Conservation (phyloP, 1,140 invertebrate species). For the Panulirus ornatus region DNA sequence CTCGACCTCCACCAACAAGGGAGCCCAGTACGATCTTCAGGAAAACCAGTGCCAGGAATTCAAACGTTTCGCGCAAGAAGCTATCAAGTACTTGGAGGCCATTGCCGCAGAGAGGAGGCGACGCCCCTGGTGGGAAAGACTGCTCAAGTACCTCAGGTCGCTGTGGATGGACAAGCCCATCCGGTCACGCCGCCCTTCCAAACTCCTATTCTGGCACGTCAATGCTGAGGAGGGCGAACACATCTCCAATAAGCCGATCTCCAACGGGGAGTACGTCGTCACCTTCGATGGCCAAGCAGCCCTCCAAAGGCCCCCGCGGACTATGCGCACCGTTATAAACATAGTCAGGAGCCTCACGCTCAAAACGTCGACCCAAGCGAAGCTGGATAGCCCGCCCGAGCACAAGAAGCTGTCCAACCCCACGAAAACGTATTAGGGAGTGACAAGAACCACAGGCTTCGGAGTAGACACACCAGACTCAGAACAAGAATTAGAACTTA, state of each 20-base stretch:
- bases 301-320: slow-evolving; percentile 15
- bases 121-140: slow-evolving; percentile 49
- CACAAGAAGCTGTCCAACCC: neutral
- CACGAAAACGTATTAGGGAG: no score
- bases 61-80: slow-evolving; percentile 26
- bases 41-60: neutral
- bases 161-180: slow-evolving; percentile 37
- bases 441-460: no score
- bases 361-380: neutral
- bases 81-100: slow-evolving; percentile 24
- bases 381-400: slow-evolving; percentile 41
- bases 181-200: slow-evolving; percentile 27
- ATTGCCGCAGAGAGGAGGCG: slow-evolving; percentile 35
- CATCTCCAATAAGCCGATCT: slow-evolving; percentile 29
- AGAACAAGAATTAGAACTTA: no score
- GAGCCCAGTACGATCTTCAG: neutral
- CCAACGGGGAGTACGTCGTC: slow-evolving; percentile 60
- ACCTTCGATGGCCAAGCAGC: neutral
- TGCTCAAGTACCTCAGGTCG: slow-evolving; percentile 29
- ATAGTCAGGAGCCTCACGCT: slow-evolving; percentile 24
- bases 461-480: no score
- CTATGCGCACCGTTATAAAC: slow-evolving; percentile 12
- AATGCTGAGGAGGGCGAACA: slow-evolving; percentile 39
- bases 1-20: neutral
- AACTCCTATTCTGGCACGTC: slow-evolving; percentile 57